These are phyloP conservation scores for Elymnias hypermnestra DNA, from an alignment of 1,140 invertebrate genomes.

Conservation along the genomic window DNA sequence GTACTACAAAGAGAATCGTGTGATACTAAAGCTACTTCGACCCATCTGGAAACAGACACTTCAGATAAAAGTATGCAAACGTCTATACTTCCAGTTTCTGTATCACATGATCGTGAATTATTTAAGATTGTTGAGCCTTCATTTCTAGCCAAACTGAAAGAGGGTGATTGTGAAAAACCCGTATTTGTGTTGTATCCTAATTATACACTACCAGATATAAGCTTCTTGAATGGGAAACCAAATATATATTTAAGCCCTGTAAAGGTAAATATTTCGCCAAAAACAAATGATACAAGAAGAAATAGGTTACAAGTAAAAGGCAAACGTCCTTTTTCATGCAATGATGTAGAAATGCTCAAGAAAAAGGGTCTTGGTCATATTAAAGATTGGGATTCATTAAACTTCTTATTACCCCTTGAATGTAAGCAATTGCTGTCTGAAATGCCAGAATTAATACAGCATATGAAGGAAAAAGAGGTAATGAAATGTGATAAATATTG, in stretches of 20 bases:
- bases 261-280: slow-evolving; percentile 60
- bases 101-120: slow-evolving; percentile 57
- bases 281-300: slow-evolving; percentile 55
- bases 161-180: slow-evolving; percentile 80
- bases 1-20: slow-evolving; percentile 50
- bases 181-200: slow-evolving; percentile 95
- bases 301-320: slow-evolving; percentile 58
- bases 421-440: slow-evolving; percentile 85
- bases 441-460: slow-evolving; percentile 83
- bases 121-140: slow-evolving; percentile 80
- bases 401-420: slow-evolving; percentile 88
- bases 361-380: slow-evolving; percentile 89
- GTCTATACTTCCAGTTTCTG: slow-evolving; percentile 57
- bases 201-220: slow-evolving; percentile 92
- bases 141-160: slow-evolving; percentile 80
- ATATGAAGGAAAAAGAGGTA: slow-evolving; percentile 76
- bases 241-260: slow-evolving; percentile 78
- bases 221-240: slow-evolving; percentile 82
- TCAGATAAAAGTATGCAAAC: slow-evolving; percentile 86
- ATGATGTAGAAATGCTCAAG: slow-evolving; percentile 87
- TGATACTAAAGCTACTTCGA: slow-evolving; percentile 72
- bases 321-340: slow-evolving; percentile 87
- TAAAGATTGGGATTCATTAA: slow-evolving; percentile 93
- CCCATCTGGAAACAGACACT: slow-evolving; percentile 77
- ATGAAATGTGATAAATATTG: slow-evolving; percentile 82